Evolutionary conservation across 2,113 vertebrate genomes (phyloP), one percentile per base, ranked within the genome.

Genomic region (Eclectus roratus): DNA sequence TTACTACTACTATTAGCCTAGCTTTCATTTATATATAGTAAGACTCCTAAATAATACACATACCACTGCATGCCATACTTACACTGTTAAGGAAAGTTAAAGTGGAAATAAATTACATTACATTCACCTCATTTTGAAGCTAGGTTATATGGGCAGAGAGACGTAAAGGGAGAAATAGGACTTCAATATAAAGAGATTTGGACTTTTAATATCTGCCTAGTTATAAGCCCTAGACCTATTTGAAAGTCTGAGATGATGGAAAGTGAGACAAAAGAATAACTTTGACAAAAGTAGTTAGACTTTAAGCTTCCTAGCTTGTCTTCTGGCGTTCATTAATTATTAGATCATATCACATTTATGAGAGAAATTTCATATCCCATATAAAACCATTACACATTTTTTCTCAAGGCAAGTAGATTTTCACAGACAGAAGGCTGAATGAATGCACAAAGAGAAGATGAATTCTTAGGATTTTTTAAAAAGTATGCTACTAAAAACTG

Each of bases 251-350:
- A 92, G 46, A 69, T 33, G 31, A 82, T 29, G 15, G 46, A 80
- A 93, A 94, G 66, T 66, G 58, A 85, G 46, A 89, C 39, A 47
- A 76, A 28, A 85, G 66, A 93, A 92, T 84, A 91, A 92, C 55
- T 88, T 90, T 92, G 58, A 80, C 31, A 85, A 64, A 93, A 82
- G 23, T 80, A 91, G 65, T 91, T 92, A 88, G 66, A 82, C 6
- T 95, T 96, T 46, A 92, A 85, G 87, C 44, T 95, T 94, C 89
- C 63, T 77, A 88, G 74, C 70, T 89, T 89, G 53, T 91, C 93
- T 94, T 92, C 53, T 91, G 63, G 80, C 71, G 79, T 93, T 93
- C 91, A 91, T 95, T 97, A 95, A 92, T 96, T 95, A 93, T 95
- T 85, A 94, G 91, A 80, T 89, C 78, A 88, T 94, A 93, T 82